Base-by-base conservation (phyloP, 2,888 invertebrate genomes). In the Cosmorhoe ocellata region DNA sequence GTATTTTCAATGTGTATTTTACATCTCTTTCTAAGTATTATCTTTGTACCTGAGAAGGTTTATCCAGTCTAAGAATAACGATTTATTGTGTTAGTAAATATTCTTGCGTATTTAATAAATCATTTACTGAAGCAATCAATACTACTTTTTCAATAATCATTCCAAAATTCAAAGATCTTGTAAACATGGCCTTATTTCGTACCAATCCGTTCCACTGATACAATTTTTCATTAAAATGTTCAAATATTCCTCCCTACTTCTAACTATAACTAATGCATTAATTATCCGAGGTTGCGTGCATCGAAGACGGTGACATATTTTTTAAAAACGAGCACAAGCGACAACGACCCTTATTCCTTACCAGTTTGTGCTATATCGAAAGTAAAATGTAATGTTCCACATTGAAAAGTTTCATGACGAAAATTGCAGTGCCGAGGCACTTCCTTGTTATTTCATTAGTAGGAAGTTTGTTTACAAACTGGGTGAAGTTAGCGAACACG, bases 251-350 rank as follows among this genome's bases (percentile, higher is more conserved):
- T 38, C 45, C 56, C 38, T 51, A 43, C 39, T 36, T 31, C 27
- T 6, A 13, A 34, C 42, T 51, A 53, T 6, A 13, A 34, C 42
- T 51, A 53, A 57, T 61, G 56, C 57, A 59, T 56, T 64, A 64
- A 64, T 64, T 62, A 60, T 50, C 52, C 45, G 48, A 53, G 44
- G 48, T 62, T 56, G 64, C 64, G 64, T 62, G 59, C 54, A 56
- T 39, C 26, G n/a, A 52, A 51, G 32, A 38, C 55, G 10, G 45
- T 41, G 59, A 59, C 59, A 52, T 36, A 56, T 36, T 11, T 22
- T 32, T 9, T 11, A 12, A 26, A 47, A 38, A 30, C 30, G 6
- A 31, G 10, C 7, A 8, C 31, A 27, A 36, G 10, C 46, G 1
- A 51, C 24, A 27, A 28, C 3, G 7, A 34, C 36, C 47, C 37